phyloP scores from a whole-genome alignment of 2,888 invertebrate genomes.

The Auanema freiburgensis region DNA sequence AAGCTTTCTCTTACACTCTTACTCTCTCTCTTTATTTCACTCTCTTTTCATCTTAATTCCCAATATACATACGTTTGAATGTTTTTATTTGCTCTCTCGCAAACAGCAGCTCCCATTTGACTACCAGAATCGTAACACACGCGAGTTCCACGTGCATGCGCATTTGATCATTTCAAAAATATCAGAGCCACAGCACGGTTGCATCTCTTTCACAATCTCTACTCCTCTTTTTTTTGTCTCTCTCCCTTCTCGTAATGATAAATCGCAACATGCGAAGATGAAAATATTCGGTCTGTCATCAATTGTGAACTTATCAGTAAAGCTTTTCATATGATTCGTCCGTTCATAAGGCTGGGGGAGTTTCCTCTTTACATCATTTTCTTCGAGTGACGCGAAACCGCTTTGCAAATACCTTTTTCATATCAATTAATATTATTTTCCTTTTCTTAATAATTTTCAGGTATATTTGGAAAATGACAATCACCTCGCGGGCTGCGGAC shows the following conservation, averaged over 20 bases:
- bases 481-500: too few species aligned
- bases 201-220: conserved; percentile 5
- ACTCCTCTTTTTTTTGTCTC: background rate
- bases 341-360: background rate
- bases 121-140: too few species aligned
- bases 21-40: conserved; percentile 7
- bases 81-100: background rate
- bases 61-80: background rate
- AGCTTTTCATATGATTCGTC: conserved; percentile 8
- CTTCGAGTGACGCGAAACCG: too few species aligned
- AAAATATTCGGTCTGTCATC: background rate
- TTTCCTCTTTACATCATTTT: too few species aligned
- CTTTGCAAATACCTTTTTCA: too few species aligned
- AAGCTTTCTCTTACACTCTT: conserved; percentile 1
- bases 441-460: too few species aligned
- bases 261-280: conserved; percentile 8
- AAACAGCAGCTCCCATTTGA: background rate
- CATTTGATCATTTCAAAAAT: conserved; percentile 1
- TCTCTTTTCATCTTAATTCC: conserved; percentile 1
- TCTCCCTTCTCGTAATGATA: conserved; percentile 2
- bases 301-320: background rate
- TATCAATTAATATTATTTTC: too few species aligned
- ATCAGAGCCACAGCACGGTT: background rate
- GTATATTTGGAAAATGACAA: too few species aligned
- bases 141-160: background rate